These are phyloP conservation scores for Mimachlamys varia DNA, from an alignment of 2,888 invertebrate genomes.

Conservation along the genomic window DNA sequence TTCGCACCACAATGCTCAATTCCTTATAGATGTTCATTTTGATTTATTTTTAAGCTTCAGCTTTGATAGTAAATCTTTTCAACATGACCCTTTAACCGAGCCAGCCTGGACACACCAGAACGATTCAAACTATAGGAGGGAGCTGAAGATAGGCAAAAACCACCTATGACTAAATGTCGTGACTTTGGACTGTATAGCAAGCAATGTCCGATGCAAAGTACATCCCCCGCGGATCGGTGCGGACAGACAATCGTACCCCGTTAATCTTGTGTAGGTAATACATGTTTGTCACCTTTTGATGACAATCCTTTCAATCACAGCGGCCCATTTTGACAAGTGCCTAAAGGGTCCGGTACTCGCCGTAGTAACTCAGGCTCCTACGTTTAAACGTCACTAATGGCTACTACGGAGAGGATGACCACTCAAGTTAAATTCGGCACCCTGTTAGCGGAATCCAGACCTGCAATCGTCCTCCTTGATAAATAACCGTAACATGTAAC, in stretches of 20 bases:
- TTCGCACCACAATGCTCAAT: not conserved
- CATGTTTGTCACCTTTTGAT: not conserved
- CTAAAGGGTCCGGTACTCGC: not conserved
- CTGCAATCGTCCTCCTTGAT: not conserved
- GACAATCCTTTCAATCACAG: not conserved
- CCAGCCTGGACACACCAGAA: not conserved
- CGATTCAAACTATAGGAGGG: not conserved
- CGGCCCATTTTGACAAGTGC: not conserved
- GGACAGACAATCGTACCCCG: slow-evolving; percentile 8
- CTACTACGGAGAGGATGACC: not conserved
- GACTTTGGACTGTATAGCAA: not conserved
- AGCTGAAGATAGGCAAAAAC: not conserved
- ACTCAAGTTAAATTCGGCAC: not conserved
- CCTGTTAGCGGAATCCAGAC: not conserved
- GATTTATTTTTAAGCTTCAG: not conserved
- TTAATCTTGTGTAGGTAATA: not conserved
- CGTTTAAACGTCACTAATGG: not conserved
- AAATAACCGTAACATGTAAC: not conserved
- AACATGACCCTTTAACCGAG: not conserved
- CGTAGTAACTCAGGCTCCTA: not conserved
- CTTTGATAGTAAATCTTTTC: not conserved
- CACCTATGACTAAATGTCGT: not conserved
- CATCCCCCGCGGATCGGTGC: not conserved
- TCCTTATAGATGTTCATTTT: no score
- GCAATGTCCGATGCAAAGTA: not conserved